Evolutionary conservation across 37 sponge, comb jelly and placozoan genomes (phyloP).

Genomic region (Tethya wilhelma): DNA sequence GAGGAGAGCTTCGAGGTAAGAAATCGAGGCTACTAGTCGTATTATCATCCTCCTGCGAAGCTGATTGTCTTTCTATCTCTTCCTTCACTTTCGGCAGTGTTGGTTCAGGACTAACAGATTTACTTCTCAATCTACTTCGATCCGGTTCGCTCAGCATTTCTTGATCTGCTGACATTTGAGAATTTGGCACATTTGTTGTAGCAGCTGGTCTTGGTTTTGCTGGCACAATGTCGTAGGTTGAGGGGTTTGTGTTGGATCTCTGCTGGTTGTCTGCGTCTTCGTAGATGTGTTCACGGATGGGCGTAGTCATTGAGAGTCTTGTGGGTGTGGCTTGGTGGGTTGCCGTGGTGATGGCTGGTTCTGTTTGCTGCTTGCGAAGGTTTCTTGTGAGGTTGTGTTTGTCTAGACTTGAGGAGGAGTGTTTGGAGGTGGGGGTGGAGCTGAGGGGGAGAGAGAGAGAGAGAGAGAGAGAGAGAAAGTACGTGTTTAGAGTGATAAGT

Average conservation of each 20-base stretch:
- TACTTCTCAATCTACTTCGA: neutral
- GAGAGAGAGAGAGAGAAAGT: neutral
- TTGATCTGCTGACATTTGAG: neutral
- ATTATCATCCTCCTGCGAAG: neutral
- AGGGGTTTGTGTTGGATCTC: neutral
- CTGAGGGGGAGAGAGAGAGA: neutral
- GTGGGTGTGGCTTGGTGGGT: no score
- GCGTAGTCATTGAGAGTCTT: no score
- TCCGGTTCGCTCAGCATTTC: neutral
- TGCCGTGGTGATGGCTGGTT: neutral
- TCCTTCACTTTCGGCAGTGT: neutral
- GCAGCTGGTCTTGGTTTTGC: neutral
- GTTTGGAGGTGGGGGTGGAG: neutral
- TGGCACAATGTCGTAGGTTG: neutral
- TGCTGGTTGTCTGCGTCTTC: no score
- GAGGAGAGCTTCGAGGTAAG: constrained; percentile 30
- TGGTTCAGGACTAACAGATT: neutral
- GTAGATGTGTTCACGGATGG: no score
- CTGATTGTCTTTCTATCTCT: no score
- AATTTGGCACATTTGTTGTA: neutral
- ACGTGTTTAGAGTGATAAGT: neutral
- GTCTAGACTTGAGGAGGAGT: no score
- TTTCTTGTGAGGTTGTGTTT: neutral
- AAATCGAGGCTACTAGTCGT: no score
- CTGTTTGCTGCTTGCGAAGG: neutral